Base-by-base conservation (phyloP, 2,888 invertebrate genomes). In the Syrphus vitripennis region DNA sequence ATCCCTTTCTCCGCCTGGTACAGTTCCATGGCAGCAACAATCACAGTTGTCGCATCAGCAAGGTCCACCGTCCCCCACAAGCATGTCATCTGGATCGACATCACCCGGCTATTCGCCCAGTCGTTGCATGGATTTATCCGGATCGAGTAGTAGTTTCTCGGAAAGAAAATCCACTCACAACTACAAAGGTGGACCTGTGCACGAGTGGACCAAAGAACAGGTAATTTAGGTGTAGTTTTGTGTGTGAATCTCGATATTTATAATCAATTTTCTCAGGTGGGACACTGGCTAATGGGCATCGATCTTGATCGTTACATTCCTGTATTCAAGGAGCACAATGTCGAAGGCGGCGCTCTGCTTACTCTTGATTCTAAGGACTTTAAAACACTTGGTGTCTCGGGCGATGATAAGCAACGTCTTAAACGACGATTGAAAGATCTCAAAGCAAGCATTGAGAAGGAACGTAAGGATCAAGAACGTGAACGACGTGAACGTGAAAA, bases 281-380 rank as follows among this genome's bases (percentile, higher is more conserved):
- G 97, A 93, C 97, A 98, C 92, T 98, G 98, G 98, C 93, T 98
- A 87, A 93, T 95, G 89, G 94, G 94, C 24, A 94, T 97, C 88
- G 97, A 97, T 45, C 93, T 98, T 90, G 98, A 98, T 91, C 96
- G 97, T 77, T 96, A 97, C 93, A 96, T 97, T 89, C 95, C 97
- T 63, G 96, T 97, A 89, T 98, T 98, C 92, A 95, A 97, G 71
- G 97, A 97, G 89, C 95, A 97, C 89, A 96, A 96, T 90, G 96
- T 99, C 70, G 97, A 97, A 92, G 99, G 99, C 21, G 92, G 93
- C 31, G 95, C 97, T 71, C 94, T 99, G 76, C 93, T 99, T 57
- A 95, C 96, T 87, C 94, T 99, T 72, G 98, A 98, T 91, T 97
- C 98, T 0, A 95, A 97, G 78, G 98, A 98, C 93, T 95, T 99